These are phyloP conservation scores for Tetraodon nigroviridis DNA, from an alignment of 2,113 vertebrate species.

Conservation along the genomic window DNA sequence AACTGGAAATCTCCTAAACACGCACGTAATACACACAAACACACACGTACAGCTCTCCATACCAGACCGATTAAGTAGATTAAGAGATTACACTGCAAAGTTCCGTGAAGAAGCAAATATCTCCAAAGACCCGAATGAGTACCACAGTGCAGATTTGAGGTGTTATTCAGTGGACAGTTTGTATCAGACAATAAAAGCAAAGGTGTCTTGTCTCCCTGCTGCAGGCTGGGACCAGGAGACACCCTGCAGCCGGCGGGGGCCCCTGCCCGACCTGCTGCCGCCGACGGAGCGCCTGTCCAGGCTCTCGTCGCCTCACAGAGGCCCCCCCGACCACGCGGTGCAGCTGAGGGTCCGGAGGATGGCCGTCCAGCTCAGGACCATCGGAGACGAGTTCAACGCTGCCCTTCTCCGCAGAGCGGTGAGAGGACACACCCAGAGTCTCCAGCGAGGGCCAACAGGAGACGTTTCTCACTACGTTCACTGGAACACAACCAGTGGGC, in stretches of 20 bases:
- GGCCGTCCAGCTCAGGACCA: slow-evolving; percentile 62
- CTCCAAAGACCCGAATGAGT: not conserved
- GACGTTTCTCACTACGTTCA: no score
- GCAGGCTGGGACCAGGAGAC: slow-evolving; percentile 41
- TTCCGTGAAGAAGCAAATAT: slow-evolving; percentile 52
- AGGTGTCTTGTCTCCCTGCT: not conserved
- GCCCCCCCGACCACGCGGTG: slow-evolving; percentile 9
- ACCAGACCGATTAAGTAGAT: slow-evolving; percentile 70
- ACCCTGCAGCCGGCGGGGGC: slow-evolving; percentile 15
- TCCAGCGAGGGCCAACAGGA: no score
- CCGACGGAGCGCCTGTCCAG: slow-evolving; percentile 42
- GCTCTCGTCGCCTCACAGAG: slow-evolving; percentile 19
- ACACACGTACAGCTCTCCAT: slow-evolving; percentile 27
- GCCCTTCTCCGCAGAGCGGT: slow-evolving; percentile 65
- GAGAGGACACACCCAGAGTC: slow-evolving; percentile 13
- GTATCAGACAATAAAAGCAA: no score
- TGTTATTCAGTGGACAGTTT: not conserved
- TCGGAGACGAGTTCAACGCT: slow-evolving; percentile 68
- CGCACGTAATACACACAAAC: slow-evolving; percentile 15
- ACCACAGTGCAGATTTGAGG: not conserved
- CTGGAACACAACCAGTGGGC: no score
- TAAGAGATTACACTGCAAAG: slow-evolving; percentile 65
- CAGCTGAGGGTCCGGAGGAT: slow-evolving; percentile 51
- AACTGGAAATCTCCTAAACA: slow-evolving; percentile 24
- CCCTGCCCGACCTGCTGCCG: slow-evolving; percentile 53